A percentile compares a stretch with the other conserved stretches of the same genome.
These are phyloP conservation scores for Threskiornis aethiopicus DNA, from an alignment of 2,797 vertebrate genomes.

Conservation along the genomic window DNA sequence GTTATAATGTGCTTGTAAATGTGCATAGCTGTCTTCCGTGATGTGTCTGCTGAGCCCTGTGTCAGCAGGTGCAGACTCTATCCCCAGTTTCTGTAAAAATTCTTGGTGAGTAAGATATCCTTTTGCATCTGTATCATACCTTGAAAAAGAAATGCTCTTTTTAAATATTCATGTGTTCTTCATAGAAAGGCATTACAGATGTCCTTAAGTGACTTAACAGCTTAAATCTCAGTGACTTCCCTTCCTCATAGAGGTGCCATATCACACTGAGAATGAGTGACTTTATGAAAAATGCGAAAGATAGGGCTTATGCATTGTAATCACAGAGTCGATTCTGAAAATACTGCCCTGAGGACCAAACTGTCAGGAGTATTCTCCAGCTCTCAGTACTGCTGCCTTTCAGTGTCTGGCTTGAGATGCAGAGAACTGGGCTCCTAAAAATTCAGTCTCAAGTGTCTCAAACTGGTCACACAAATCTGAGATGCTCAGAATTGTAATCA, in stretches of 20 bases:
- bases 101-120: constrained; percentile 74
- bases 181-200: neutral
- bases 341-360: neutral
- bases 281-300: neutral
- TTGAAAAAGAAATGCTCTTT: constrained; percentile 40
- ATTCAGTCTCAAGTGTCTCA: neutral
- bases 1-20: constrained; percentile 51
- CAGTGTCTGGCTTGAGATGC: neutral
- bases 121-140: constrained; percentile 75
- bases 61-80: neutral
- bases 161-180: neutral
- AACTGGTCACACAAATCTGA: neutral
- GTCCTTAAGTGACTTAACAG: constrained; percentile 39
- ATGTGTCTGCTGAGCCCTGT: constrained; percentile 24
- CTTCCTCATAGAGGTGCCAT: neutral
- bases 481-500: neutral
- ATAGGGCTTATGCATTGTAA: neutral
- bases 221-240: constrained; percentile 15
- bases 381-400: neutral
- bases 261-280: neutral
- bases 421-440: neutral
- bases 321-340: neutral
- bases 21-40: neutral
- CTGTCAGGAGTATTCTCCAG: neutral
- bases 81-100: constrained; percentile 72